Percentiles rank a stretch among this genome's conserved stretches.
These are phyloP conservation scores for Oligia strigilis DNA, from an alignment of 2,888 invertebrate genomes.

Conservation along the genomic window DNA sequence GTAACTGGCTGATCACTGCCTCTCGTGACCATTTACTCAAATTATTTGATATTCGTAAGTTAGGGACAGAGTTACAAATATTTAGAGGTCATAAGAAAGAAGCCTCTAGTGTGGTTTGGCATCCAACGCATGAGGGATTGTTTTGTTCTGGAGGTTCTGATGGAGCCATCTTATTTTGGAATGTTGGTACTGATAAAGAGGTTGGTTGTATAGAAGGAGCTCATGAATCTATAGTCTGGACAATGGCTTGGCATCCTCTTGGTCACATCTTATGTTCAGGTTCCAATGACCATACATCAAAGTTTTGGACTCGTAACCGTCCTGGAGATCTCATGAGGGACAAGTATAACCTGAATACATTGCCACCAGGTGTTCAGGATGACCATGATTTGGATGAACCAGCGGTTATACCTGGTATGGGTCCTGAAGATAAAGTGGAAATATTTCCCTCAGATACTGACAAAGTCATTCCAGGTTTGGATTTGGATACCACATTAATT, in stretches of 20 bases:
- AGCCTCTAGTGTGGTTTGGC: slow-evolving; percentile 99
- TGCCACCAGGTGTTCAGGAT: slow-evolving; percentile 94
- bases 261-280: slow-evolving; percentile 99
- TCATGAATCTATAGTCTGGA: slow-evolving; percentile 99
- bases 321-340: slow-evolving; percentile 99
- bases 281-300: slow-evolving; percentile 99
- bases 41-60: slow-evolving; percentile 98
- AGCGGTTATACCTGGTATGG: slow-evolving; percentile 98
- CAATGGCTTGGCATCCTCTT: slow-evolving; percentile 99
- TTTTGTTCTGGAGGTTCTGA: slow-evolving; percentile 99
- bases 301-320: slow-evolving; percentile 99
- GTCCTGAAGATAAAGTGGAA: slow-evolving; percentile 98
- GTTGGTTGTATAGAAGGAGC: slow-evolving; percentile 99
- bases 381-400: slow-evolving; percentile 93
- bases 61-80: slow-evolving; percentile 98
- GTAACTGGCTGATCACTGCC: slow-evolving; percentile 99
- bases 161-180: slow-evolving; percentile 99
- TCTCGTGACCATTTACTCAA: slow-evolving; percentile 99
- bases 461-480: slow-evolving; percentile 96
- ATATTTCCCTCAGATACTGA: slow-evolving; percentile 91
- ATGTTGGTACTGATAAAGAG: slow-evolving; percentile 99
- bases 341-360: slow-evolving; percentile 98
- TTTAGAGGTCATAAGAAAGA: slow-evolving; percentile 99
- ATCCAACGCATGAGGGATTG: slow-evolving; percentile 98
- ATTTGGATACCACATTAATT: slow-evolving; percentile 92